Evolutionary conservation across 2,888 invertebrate genomes (phyloP), one percentile per base, ranked within the genome.

Genomic region (Pyrrhia umbra): DNA sequence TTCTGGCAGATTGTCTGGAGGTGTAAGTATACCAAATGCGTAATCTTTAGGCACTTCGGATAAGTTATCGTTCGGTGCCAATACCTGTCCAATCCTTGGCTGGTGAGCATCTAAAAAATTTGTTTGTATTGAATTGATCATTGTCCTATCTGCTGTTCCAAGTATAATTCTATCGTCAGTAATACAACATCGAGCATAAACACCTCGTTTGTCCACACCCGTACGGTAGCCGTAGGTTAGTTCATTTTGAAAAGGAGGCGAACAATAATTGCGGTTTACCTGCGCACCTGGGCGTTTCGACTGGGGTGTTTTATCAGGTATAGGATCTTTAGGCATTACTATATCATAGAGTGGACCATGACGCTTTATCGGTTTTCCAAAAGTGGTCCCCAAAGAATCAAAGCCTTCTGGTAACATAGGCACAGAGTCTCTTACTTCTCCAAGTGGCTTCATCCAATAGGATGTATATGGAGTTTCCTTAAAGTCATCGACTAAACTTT

Each of bases 61-160:
- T 40, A 95, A 90, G 74, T 95, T 95, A 40, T 95, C 83, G 80
- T 95, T 94, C 70, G 96, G 95, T 6, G 95, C 87, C 68, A 95
- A 79, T 21, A 86, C 85, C 63, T 86, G 85, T 10, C 95, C 95
- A 13, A 95, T 34, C 77, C 84, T 86, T 1, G 92, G 85, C 66
- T 90, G 88, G 1, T 81, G 87, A 39, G 77, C 73, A 18, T 93
- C 88, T 59, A 85, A 80, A 67, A 86, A 90, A 77, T 95, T 91
- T 0, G 95, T 87, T 78, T 95, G 92, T 68, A 93, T 88, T 37
- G 89, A 87, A 74, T 89, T 95, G 6, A 92, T 59, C 23, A 91
- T 79, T 2, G 88, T 77, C 47, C 89, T 88, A 49, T 87, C 82
- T 37, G 85, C 87, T 20, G 78, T 92, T 60, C 95, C 95, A 78